Percentiles rank a stretch among this genome's conserved stretches.
Conservation (phyloP, 2,113 vertebrate species). For the Scopus umbretta region DNA sequence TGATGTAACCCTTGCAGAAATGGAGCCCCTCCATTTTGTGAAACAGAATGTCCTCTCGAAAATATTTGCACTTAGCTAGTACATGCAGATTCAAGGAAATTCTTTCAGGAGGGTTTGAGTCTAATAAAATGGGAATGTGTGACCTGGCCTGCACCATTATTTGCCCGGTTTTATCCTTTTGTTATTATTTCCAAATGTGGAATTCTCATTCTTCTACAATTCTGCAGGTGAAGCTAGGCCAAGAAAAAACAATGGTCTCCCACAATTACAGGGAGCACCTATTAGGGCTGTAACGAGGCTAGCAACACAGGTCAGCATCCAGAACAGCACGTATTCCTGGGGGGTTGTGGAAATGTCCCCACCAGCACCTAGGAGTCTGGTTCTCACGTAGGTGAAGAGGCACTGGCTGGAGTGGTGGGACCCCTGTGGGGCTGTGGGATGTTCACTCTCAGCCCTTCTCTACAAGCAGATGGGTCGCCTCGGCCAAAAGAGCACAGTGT, state of each 20-base stretch:
- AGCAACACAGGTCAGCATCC: background rate
- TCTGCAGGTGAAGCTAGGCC: slow-evolving; percentile 57
- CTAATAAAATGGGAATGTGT: slow-evolving; percentile 63
- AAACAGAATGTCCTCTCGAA: slow-evolving; percentile 55
- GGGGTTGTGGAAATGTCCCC: background rate
- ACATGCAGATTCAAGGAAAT: slow-evolving; percentile 50
- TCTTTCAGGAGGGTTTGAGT: slow-evolving; percentile 45
- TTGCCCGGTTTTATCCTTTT: slow-evolving; percentile 56
- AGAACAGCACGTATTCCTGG: accelerated
- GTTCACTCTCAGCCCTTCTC: background rate
- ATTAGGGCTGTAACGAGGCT: background rate
- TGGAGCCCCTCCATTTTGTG: slow-evolving; percentile 36
- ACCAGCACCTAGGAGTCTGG: accelerated
- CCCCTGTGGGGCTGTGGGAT: accelerated
- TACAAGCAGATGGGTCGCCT: background rate
- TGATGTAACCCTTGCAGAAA: background rate
- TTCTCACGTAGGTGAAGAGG: background rate
- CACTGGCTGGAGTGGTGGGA: accelerated
- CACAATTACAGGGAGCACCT: background rate
- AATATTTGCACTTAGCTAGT: slow-evolving; percentile 38
- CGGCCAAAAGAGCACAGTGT: accelerated
- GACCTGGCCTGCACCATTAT: slow-evolving; percentile 55
- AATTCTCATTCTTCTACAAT: slow-evolving; percentile 38
- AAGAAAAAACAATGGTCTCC: slow-evolving; percentile 20
- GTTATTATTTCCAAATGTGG: slow-evolving; percentile 69